Evolutionary conservation across 2,888 invertebrate genomes (phyloP).

Genomic region (Byasa hedistus): DNA sequence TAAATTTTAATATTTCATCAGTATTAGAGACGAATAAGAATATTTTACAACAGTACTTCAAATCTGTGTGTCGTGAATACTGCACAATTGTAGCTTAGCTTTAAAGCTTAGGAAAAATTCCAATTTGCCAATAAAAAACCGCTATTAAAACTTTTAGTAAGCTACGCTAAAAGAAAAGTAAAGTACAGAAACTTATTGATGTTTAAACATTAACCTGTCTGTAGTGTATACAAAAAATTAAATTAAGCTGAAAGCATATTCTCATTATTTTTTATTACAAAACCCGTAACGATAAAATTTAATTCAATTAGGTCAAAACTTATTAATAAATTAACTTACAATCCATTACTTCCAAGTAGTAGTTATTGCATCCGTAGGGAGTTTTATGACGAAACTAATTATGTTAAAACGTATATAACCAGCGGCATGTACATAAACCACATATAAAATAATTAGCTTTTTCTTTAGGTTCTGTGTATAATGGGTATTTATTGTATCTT

Average conservation of each 20-base stretch:
- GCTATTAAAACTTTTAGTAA: no score
- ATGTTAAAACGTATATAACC: not conserved
- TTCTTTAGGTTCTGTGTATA: not conserved
- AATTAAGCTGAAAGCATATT: not conserved
- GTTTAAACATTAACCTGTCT: no score
- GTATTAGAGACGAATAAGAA: no score
- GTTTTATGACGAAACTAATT: conserved; percentile 2
- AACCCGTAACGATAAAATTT: not conserved
- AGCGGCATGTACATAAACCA: not conserved
- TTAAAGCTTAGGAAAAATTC: no score
- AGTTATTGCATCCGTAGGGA: conserved; percentile 13
- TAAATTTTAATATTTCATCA: no score
- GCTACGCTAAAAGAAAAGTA: no score
- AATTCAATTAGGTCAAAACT: conserved; percentile 3
- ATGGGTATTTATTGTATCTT: no score
- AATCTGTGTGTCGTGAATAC: no score
- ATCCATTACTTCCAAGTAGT: not conserved
- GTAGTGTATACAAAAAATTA: not conserved
- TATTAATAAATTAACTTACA: not conserved
- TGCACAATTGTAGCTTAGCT: no score
- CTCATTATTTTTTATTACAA: not conserved
- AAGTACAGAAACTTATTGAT: no score
- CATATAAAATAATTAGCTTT: conserved; percentile 2
- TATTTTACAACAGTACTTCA: no score
- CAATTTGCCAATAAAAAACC: no score